phyloP scores from a whole-genome alignment of 2,113 vertebrate genomes.

The Mastomys coucha region DNA sequence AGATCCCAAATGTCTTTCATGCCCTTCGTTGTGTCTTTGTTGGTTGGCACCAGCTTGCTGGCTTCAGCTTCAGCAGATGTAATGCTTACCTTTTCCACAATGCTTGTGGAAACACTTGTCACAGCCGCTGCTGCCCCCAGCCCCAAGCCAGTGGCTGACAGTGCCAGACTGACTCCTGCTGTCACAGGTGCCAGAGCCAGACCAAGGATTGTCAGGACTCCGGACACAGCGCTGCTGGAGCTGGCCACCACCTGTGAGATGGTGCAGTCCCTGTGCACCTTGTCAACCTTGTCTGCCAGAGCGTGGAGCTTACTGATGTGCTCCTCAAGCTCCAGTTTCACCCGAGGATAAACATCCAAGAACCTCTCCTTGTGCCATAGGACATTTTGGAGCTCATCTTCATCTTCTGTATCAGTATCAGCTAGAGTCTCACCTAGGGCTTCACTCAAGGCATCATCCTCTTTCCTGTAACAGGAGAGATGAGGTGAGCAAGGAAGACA shows the following conservation, averaged over 20 bases:
- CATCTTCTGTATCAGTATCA: fast-evolving
- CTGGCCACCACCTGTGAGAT: not conserved
- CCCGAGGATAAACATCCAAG: not conserved
- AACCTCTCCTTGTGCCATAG: not conserved
- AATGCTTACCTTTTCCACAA: not conserved
- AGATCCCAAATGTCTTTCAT: not conserved
- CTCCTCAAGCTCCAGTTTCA: not conserved
- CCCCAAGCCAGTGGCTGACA: not conserved
- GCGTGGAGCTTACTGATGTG: not conserved
- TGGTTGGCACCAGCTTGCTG: not conserved
- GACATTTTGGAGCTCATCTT: fast-evolving
- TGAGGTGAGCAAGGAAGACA: too few species aligned
- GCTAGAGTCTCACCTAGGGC: fast-evolving
- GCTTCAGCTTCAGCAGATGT: not conserved
- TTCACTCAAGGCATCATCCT: fast-evolving
- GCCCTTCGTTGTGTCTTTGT: fast-evolving
- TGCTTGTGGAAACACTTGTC: not conserved
- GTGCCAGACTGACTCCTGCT: conserved; percentile 59
- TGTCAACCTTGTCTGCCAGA: conserved; percentile 16
- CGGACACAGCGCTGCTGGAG: fast-evolving
- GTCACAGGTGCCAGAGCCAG: conserved; percentile 18
- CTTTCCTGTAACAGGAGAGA: not conserved
- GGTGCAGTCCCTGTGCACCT: not conserved
- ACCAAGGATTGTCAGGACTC: not conserved
- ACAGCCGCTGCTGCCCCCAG: not conserved